Conservation (phyloP, 2,797 vertebrate species). For the Threskiornis aethiopicus region DNA sequence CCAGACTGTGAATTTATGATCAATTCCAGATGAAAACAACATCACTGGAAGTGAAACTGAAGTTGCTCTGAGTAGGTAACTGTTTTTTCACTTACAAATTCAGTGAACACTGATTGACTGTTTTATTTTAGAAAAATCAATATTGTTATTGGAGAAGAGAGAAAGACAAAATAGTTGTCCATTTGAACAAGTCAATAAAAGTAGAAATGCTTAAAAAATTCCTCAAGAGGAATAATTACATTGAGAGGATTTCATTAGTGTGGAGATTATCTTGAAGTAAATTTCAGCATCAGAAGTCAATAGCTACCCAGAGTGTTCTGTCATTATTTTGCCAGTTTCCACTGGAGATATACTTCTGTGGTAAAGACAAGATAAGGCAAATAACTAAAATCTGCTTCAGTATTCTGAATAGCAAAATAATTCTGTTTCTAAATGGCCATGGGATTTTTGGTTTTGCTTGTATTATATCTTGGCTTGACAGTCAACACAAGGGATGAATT, state of each 20-base stretch:
- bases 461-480: background rate
- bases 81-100: background rate
- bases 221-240: constrained; percentile 32
- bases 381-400: background rate
- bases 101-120: background rate
- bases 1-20: background rate
- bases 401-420: background rate
- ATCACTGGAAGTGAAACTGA: background rate
- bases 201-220: constrained; percentile 30
- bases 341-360: background rate
- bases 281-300: constrained; percentile 23
- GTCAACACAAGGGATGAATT: background rate
- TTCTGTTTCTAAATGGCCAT: background rate
- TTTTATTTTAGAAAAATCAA: constrained; percentile 31
- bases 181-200: constrained; percentile 45
- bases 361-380: background rate
- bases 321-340: constrained; percentile 18
- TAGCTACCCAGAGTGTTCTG: background rate
- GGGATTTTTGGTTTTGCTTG: background rate
- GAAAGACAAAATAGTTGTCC: constrained; percentile 29
- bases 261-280: constrained; percentile 22
- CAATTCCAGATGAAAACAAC: background rate
- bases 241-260: constrained; percentile 33
- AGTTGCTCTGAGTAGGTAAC: background rate
- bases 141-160: constrained; percentile 31